phyloP scores from a whole-genome alignment of 2,797 vertebrate species.

The Pagetopsis macropterus region DNA sequence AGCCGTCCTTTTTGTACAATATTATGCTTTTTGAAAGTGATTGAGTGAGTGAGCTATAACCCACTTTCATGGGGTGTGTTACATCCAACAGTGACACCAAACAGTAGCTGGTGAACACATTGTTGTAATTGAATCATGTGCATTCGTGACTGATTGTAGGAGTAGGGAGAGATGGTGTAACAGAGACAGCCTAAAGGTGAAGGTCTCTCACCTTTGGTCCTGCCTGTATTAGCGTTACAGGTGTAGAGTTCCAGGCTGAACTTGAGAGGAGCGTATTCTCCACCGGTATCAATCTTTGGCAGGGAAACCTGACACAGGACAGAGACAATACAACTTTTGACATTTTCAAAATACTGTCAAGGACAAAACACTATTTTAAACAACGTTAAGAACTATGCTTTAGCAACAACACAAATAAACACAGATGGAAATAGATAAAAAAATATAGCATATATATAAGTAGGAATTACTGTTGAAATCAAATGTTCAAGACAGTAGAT shows the following conservation, averaged over 20 bases:
- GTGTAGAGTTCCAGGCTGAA: constrained; percentile 83
- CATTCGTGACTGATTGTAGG: constrained; percentile 20
- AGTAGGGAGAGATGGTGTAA: background rate
- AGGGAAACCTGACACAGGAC: constrained; percentile 83
- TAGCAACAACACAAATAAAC: background rate
- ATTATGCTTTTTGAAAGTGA: background rate
- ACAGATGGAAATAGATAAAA: background rate
- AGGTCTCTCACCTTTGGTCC: constrained; percentile 41
- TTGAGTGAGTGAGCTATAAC: background rate
- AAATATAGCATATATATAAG: background rate
- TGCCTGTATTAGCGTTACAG: constrained; percentile 57
- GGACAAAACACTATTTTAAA: constrained; percentile 11
- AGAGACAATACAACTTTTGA: constrained; percentile 29
- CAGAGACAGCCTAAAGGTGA: constrained; percentile 14
- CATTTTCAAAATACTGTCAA: constrained; percentile 11
- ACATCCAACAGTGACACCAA: constrained; percentile 1
- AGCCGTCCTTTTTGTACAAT: background rate
- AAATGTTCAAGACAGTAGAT: background rate
- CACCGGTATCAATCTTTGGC: constrained; percentile 74
- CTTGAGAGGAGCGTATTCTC: constrained; percentile 86
- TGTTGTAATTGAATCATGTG: background rate
- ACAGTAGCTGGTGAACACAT: background rate
- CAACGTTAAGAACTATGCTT: background rate
- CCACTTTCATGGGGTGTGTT: background rate
- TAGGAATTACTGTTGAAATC: background rate